Base-by-base conservation (phyloP, 2,888 invertebrate genomes). In the Schrankia costaestrigalis region DNA sequence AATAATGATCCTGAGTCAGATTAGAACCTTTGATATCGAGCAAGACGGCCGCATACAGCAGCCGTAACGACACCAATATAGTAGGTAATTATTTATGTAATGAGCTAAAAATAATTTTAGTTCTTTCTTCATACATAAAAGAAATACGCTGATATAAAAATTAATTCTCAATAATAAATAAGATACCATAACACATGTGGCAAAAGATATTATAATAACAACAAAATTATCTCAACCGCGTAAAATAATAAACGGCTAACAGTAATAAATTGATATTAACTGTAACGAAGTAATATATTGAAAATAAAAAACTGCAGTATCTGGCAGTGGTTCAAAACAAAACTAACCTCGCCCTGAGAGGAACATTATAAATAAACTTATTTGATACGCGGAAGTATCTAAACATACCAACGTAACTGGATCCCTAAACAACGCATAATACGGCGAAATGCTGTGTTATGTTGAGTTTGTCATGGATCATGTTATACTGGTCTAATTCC, bases 291-390 rank as follows among this genome's bases (percentile, higher is more conserved):
- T n/a, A n/a, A n/a, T n/a, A n/a, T 33, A 41, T 36, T 31, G 32
- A 35, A 35, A 36, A 41, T 28, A 35, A 37, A 43, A 45, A 46
- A 57, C 21, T 53, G 54, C 54, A 53, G 31, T 46, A 47, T 54
- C 55, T 65, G 64, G 64, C 64, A 64, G 18, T 26, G 22, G 26
- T 40, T 64, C 63, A 59, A 64, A 37, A 33, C 26, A 32, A 19
- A 25, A 17, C 34, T 44, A 55, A 30, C 61, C 63, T 60, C 62
- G 60, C 31, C 40, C 50, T 59, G 32, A 15, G 33, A 36, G 39
- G 30, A 24, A 30, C 29, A 41, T 39, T 54, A 55, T 48, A 47
- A 51, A 51, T 63, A 62, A 52, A 61, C 50, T 51, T 40, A 47
- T 47, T 40, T 28, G 38, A 44, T 38, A 46, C 50, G 44, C 54